Evolutionary conservation across 2,797 vertebrate genomes (phyloP).

Genomic region (Danio albolineatus): DNA sequence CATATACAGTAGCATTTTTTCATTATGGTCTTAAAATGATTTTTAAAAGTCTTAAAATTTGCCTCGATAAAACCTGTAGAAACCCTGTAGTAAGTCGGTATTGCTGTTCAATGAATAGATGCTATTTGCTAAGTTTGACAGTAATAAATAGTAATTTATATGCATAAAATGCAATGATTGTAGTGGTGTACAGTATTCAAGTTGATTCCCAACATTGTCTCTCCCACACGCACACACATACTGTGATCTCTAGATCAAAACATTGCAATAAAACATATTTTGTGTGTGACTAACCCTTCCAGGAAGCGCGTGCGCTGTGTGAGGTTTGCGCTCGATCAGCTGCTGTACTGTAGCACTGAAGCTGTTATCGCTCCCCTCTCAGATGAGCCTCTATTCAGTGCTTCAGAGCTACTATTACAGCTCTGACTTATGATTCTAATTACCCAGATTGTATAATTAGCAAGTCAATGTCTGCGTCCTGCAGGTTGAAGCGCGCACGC

Average conservation of each 20-base stretch:
- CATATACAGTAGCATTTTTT: no score
- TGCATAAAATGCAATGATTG: not conserved
- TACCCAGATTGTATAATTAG: conserved; percentile 64
- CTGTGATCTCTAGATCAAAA: conserved; percentile 24
- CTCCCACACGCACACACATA: not conserved
- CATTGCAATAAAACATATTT: conserved; percentile 46
- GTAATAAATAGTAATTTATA: not conserved
- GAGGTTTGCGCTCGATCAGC: conserved; percentile 45
- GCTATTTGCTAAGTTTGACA: no score
- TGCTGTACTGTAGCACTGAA: conserved; percentile 52
- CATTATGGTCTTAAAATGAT: no score
- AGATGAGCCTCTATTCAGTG: conserved; percentile 61
- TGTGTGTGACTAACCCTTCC: conserved; percentile 49
- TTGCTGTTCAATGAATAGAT: no score
- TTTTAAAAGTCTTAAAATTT: no score
- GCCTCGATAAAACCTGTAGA: no score
- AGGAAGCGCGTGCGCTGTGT: conserved; percentile 53
- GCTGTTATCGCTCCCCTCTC: conserved; percentile 46
- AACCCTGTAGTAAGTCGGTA: no score
- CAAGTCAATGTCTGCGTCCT: conserved; percentile 55
- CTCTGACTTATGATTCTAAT: conserved; percentile 64
- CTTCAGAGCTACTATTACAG: conserved; percentile 63
- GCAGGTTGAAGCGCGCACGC: conserved; percentile 47
- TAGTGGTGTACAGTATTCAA: not conserved
- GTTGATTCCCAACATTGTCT: not conserved